Base-by-base conservation (phyloP, 2,888 invertebrate genomes). In the Hydraecia micacea region DNA sequence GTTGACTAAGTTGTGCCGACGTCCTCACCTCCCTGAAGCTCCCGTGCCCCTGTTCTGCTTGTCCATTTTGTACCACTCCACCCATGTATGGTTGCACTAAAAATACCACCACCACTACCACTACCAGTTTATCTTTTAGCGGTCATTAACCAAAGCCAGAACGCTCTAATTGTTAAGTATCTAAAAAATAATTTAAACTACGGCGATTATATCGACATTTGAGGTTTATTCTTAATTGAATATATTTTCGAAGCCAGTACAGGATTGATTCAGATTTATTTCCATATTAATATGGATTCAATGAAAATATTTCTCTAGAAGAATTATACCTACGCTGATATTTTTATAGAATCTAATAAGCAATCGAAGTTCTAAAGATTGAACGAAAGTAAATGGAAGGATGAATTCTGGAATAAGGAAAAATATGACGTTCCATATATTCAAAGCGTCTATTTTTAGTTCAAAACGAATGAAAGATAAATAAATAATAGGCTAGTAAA, bases 401-500 rank as follows among this genome's bases (percentile, higher is more conserved):
- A 21, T 13, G 5, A 46, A 58, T 58, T 13, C 3, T 49, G 4
- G 5, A 42, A 69, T 25, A 5, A 25, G 32, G 8, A 25, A 36
- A 28, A 52, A 25, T 25, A 28, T 39, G 9, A 28, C 18, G 13
- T 3, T 32, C 11, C 18, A 25, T 9, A 28, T n/a, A 42, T 75
- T 32, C 25, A n/a, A 28, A 11, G 21, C 2, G 7, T 11, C 2
- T 36, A 39, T n/a, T 21, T 75, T 25, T 46, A 15, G n/a, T 49
- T 62, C 5, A 39, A 60, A 25, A 52, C 1, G 18, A 70, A 21
- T 39, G 21, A 52, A 55, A 42, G 25, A n/a, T n/a, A n/a, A n/a
- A n/a, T n/a, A 71, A 73, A 84, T 85, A 82, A 87, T 81, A 79
- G 21, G 18, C 77, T 66, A 76, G 67, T 77, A 83, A 85, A 87